Percentiles rank a stretch among this genome's conserved stretches.
Evolutionary conservation across 2,888 invertebrate species (phyloP).

Genomic region (Therioaphis trifolii): DNA sequence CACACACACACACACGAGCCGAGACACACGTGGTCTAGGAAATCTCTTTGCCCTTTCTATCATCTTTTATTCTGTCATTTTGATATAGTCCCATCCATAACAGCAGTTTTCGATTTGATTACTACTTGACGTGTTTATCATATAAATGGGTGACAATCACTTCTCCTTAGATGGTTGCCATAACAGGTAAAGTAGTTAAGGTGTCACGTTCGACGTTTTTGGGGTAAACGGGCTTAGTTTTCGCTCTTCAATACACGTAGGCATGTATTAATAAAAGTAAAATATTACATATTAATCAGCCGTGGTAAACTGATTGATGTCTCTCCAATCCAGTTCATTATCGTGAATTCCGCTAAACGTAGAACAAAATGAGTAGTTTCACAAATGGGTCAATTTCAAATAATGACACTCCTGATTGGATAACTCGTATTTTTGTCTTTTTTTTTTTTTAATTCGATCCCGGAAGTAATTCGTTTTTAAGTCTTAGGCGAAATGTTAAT

Average conservation of each 20-base stretch:
- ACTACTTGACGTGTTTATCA: conserved; percentile 43
- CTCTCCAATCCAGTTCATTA: no score
- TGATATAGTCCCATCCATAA: neutral
- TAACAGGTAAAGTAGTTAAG: conserved; percentile 44
- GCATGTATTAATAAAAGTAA: no score
- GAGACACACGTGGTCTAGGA: conserved; percentile 5
- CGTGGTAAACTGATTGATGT: neutral
- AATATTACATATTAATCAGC: neutral
- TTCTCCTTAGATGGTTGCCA: neutral
- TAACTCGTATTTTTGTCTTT: no score
- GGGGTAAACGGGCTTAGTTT: neutral
- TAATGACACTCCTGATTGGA: no score
- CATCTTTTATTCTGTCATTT: conserved; percentile 45
- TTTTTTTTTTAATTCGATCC: no score
- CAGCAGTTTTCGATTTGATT: conserved; percentile 50
- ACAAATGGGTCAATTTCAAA: no score
- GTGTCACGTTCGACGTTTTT: conserved; percentile 13
- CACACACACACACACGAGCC: no score
- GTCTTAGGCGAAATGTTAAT: no score
- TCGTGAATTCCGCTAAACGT: no score
- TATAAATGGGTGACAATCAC: conserved; percentile 44
- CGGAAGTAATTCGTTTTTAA: no score
- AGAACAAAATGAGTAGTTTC: no score
- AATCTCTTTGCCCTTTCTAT: conserved; percentile 20
- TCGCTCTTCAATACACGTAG: neutral